These are phyloP conservation scores for Aphodius granarius DNA, from an alignment of 2,888 invertebrate genomes.

Conservation along the genomic window DNA sequence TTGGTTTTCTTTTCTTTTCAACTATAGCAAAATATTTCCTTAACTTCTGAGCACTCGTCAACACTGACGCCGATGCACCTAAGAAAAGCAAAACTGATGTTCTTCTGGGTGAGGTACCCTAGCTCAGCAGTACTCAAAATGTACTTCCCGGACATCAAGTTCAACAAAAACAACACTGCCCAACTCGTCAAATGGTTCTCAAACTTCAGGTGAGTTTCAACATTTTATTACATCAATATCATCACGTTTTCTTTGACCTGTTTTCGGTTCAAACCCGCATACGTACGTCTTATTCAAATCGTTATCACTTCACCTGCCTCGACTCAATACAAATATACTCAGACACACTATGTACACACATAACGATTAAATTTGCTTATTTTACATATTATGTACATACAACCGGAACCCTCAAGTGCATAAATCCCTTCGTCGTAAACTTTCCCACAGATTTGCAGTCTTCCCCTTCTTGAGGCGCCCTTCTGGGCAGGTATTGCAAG, in stretches of 20 bases:
- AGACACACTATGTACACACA: background rate
- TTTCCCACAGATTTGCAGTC: slow-evolving; percentile 25
- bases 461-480: slow-evolving; percentile 15
- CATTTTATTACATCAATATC: slow-evolving; percentile 24
- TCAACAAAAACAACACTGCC: slow-evolving; percentile 99
- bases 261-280: slow-evolving; percentile 48
- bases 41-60: slow-evolving; percentile 89
- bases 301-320: slow-evolving; percentile 27
- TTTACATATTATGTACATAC: background rate
- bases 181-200: slow-evolving; percentile 99
- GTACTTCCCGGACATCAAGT: slow-evolving; percentile 99
- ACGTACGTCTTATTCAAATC: slow-evolving; percentile 27
- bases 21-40: slow-evolving; percentile 60
- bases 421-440: background rate
- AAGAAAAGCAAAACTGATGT: slow-evolving; percentile 99
- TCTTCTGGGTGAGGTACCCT: slow-evolving; percentile 99
- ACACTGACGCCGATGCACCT: slow-evolving; percentile 99
- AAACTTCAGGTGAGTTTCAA: slow-evolving; percentile 91
- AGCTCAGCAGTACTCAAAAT: slow-evolving; percentile 98
- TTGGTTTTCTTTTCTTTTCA: slow-evolving; percentile 37
- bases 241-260: slow-evolving; percentile 47
- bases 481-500: slow-evolving; percentile 19
- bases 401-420: background rate
- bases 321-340: background rate
- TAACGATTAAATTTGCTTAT: too few species aligned